Base-by-base conservation (phyloP, 2,888 invertebrate genomes). In the Noctuana brunneofusca region DNA sequence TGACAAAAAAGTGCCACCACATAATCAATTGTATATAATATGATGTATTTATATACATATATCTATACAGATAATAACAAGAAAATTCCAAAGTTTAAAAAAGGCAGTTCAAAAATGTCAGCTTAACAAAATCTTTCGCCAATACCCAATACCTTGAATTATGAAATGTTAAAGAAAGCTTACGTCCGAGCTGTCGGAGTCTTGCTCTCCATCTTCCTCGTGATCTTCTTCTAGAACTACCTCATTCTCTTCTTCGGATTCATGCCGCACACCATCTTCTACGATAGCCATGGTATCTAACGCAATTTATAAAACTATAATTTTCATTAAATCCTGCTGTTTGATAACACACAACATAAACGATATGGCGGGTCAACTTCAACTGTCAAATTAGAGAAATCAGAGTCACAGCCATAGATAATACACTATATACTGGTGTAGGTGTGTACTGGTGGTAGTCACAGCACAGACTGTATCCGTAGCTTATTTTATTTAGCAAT, bases 181-280 rank as follows among this genome's bases (percentile, higher is more conserved):
- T 78, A 89, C 88, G 72, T 89, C 89, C 38, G 89, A 88, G 68
- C 87, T 89, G 64, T 89, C 89, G 0, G 89, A 86, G 69, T 91
- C 90, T 66, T 84, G 86, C 46, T 89, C 89, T 48, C 74, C 83
- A 58, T 87, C 89, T 41, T 89, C 89, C 43, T 75, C 83, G 58
- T 87, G 89, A 58, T 88, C 87, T 62, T 89, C 90, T 63, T 88
- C 91, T 38, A 89, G 84, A 2, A 87, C 86, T 2, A 89, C 87
- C 75, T 89, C 89, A 76, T 88, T 88, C 67, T 90, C 91, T 65
- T 89, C 90, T 69, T 87, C 88, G 2, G 89, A 89, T 63, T 88
- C 90, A 81, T 89, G 88, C 69, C 85, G 80, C 64, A 88, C 84
- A 73, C 89, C 90, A 66, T 90, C 90, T 71, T 91, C 91, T 22